phyloP scores from a whole-genome alignment of 2,797 vertebrate species.

The Masticophis lateralis region DNA sequence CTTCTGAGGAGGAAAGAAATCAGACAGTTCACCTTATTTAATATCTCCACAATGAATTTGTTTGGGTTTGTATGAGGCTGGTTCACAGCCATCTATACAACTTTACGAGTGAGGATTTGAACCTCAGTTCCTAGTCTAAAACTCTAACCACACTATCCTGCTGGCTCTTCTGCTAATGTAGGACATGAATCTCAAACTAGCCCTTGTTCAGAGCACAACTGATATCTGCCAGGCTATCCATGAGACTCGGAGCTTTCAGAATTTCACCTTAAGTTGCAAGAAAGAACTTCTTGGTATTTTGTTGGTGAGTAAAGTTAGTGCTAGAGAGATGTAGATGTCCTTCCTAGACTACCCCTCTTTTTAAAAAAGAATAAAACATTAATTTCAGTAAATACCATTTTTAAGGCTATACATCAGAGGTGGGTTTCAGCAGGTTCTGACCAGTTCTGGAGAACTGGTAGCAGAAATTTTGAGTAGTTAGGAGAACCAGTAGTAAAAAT shows the following conservation, averaged over 20 bases:
- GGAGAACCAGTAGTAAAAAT: too few species aligned
- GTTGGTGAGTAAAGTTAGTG: conserved; percentile 46
- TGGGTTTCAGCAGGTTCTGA: too few species aligned
- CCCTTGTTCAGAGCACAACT: conserved; percentile 54
- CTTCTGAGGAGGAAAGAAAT: neutral
- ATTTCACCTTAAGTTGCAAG: conserved; percentile 52
- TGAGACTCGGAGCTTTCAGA: conserved; percentile 33
- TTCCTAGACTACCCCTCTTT: neutral
- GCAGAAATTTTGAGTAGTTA: too few species aligned
- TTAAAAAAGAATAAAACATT: neutral
- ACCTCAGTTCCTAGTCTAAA: neutral
- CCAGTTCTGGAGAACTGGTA: too few species aligned
- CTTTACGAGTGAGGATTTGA: neutral
- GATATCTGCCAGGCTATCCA: conserved; percentile 57
- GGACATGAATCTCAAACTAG: conserved; percentile 63
- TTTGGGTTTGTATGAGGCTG: neutral
- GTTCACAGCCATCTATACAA: neutral
- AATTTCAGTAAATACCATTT: neutral
- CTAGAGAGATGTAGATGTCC: neutral
- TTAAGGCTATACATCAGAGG: neutral
- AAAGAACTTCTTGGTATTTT: conserved; percentile 49
- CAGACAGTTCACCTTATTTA: neutral
- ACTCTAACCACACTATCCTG: neutral
- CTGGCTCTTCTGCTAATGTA: conserved; percentile 8
- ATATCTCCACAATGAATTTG: neutral